phyloP scores from a whole-genome alignment of 2,797 vertebrate species.

The Fundulus diaphanus region DNA sequence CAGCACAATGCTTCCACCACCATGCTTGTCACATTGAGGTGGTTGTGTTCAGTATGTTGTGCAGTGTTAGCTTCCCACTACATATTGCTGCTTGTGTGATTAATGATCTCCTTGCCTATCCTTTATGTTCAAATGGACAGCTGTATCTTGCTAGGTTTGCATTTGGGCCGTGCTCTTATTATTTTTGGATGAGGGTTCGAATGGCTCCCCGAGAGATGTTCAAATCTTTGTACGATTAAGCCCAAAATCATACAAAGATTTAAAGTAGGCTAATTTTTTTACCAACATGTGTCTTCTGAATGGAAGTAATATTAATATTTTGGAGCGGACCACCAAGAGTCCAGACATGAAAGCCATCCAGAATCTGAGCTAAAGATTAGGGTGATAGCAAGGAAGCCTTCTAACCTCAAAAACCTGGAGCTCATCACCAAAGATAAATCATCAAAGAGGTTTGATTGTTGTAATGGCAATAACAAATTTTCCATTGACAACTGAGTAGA shows the following conservation, averaged over 20 bases:
- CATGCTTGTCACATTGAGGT: not conserved
- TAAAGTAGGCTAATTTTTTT: not conserved
- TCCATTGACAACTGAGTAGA: not conserved
- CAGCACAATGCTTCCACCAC: not conserved
- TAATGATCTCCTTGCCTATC: not conserved
- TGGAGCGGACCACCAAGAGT: not conserved
- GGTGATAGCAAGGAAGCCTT: not conserved
- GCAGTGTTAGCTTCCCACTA: not conserved
- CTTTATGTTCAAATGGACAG: not conserved
- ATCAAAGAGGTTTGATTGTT: not conserved
- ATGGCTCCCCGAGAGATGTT: not conserved
- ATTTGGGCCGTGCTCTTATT: not conserved
- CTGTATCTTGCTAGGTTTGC: not conserved
- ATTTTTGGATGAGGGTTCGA: not conserved
- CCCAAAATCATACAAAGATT: not conserved
- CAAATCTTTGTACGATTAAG: not conserved
- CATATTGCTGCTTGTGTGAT: not conserved
- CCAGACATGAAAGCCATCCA: not conserved
- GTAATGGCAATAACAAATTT: not conserved
- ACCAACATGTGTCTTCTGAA: not conserved
- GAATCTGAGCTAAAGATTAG: not conserved
- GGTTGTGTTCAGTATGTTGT: constrained; percentile 1
- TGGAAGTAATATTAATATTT: not conserved
- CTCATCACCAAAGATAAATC: not conserved
- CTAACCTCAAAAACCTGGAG: not conserved